Base-by-base conservation (phyloP, 1,140 invertebrate species). In the Lordiphosa stackelbergi region DNA sequence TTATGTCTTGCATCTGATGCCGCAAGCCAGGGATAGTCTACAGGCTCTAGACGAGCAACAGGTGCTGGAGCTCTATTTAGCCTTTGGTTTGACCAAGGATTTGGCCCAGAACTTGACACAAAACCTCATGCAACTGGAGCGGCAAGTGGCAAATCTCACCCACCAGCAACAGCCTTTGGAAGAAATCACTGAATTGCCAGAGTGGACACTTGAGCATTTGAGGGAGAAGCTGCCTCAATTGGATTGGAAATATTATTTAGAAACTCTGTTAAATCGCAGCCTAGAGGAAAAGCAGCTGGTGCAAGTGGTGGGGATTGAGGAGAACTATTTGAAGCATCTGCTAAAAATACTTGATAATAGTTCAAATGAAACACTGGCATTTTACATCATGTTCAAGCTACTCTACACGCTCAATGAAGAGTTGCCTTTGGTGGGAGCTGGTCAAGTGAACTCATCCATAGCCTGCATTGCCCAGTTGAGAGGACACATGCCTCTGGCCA, bases 301-400 rank as follows among this genome's bases (percentile, higher is more conserved):
- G 31, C 69, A 73, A 60, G 66, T 69, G 9, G 49, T 59, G 19
- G 19, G 49, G 5, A 46, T 68, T 1, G 53, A 56, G 12, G 31
- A 11, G 3, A 52, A 46, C 11, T 81, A 71, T 53, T 45, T 77
- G 22, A 35, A 61, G 13, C 43, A 70, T 16, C 37, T 81, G 19
- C 48, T 57, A n/a, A n/a, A 28, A 3, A 36, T 69, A 28, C 57
- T 81, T 5, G 11, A 8, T 0, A 43, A 28, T 7, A 73, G 41
- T 38, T 62, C 69, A 12, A 73, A 81, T 35, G 75, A 73, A 40
- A 81, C 75, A 4, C 65, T 81, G 13, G 70, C 65, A 12, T 65
- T 73, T 54, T 81, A 81, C 46, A 55, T 81, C 6, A 81, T 81
- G 75, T 61, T 81, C 43, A 81, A 81, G 53, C 49, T 81, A 37